phyloP scores from a whole-genome alignment of 2,113 vertebrate species.

The Aix galericulata region DNA sequence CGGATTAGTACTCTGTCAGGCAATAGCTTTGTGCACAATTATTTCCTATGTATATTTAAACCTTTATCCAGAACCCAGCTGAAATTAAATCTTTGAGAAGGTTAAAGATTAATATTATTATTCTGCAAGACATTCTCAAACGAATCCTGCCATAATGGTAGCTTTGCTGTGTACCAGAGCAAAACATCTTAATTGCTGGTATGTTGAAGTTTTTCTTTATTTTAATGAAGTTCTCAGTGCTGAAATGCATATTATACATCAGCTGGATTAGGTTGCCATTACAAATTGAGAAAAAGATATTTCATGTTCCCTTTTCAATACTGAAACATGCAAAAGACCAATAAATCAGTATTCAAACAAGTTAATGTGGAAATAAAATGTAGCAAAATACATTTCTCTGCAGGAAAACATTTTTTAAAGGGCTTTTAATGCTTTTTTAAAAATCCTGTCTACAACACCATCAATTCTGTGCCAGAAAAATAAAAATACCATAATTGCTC shows the following conservation, averaged over 20 bases:
- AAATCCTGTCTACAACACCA: background rate
- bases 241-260: background rate
- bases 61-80: background rate
- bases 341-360: slow-evolving; percentile 1
- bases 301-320: slow-evolving; percentile 5
- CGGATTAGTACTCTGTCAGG: background rate
- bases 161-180: background rate
- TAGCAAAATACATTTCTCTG: background rate
- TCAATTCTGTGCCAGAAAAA: background rate
- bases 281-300: slow-evolving; percentile 20
- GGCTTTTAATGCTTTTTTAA: background rate
- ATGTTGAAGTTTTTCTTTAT: background rate
- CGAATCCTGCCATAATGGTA: background rate
- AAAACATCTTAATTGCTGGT: slow-evolving; percentile 11
- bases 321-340: background rate
- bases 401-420: background rate
- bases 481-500: accelerated
- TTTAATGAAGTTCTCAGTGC: slow-evolving; percentile 1
- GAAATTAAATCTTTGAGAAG: background rate
- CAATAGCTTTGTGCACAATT: background rate
- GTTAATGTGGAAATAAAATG: slow-evolving; percentile 14
- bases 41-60: background rate
- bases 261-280: background rate
- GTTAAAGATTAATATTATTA: slow-evolving; percentile 2
- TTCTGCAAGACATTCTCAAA: slow-evolving; percentile 20